Conservation (phyloP, 2,113 vertebrate genomes). For the Meleagris gallopavo region DNA sequence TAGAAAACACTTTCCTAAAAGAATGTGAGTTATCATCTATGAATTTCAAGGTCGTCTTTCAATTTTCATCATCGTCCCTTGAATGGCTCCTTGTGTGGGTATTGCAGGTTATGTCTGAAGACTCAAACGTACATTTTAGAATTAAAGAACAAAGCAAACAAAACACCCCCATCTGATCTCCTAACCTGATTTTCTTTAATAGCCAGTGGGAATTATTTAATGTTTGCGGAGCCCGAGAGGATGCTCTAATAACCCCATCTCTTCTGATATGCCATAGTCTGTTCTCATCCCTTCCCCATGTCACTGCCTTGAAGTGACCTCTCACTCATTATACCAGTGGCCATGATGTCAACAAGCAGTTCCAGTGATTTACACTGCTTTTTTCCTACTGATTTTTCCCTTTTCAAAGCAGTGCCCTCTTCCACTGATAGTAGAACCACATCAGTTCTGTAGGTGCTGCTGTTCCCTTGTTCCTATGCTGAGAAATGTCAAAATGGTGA, state of each 20-base stretch:
- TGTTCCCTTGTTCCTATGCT: neutral
- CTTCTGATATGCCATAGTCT: neutral
- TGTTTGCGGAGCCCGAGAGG: neutral
- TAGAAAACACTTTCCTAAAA: neutral
- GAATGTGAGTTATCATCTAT: neutral
- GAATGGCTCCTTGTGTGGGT: neutral
- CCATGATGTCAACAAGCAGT: too few species aligned
- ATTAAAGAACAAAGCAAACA: neutral
- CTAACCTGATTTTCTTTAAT: neutral
- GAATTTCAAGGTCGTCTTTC: neutral
- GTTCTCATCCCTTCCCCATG: neutral
- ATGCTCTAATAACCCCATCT: neutral
- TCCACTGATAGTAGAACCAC: neutral
- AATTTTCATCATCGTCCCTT: fast-evolving
- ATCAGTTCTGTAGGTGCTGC: neutral
- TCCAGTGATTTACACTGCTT: neutral
- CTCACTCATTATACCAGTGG: neutral
- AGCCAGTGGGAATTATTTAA: neutral
- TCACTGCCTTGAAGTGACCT: neutral
- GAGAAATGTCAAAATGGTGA: neutral
- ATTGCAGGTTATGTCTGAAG: neutral
- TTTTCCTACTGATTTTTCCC: neutral
- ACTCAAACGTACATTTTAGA: neutral
- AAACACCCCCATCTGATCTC: neutral
- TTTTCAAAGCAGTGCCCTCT: neutral